A percentile compares a stretch with the other conserved stretches of the same genome.
phyloP scores from a whole-genome alignment of 2,888 invertebrate species.

The Terebella lapidaria region DNA sequence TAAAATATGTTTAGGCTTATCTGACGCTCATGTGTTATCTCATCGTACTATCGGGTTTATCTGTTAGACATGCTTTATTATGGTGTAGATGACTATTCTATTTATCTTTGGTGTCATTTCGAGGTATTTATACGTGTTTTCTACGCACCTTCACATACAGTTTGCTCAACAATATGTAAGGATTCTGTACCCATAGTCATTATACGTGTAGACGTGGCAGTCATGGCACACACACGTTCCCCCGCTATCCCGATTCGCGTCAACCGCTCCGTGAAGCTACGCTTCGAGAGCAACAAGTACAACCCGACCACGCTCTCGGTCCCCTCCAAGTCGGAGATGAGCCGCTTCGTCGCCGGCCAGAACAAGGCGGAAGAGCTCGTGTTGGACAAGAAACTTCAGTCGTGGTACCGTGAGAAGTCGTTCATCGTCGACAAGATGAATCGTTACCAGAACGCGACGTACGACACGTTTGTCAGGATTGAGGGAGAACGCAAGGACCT shows the following conservation, averaged over 20 bases:
- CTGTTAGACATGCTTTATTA: no score
- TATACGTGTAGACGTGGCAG: no score
- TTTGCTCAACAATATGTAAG: no score
- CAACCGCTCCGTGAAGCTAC: neutral
- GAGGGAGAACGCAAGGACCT: neutral
- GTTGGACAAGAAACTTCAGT: neutral
- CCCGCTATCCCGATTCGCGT: neutral
- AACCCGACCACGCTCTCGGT: neutral
- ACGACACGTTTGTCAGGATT: neutral
- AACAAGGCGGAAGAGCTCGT: neutral
- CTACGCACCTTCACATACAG: no score
- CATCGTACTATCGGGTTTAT: no score
- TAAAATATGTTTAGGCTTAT: no score
- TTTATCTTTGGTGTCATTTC: no score
- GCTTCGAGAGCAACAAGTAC: neutral
- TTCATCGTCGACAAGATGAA: neutral
- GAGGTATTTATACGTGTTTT: no score
- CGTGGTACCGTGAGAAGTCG: neutral
- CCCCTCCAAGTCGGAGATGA: neutral
- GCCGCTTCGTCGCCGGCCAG: neutral
- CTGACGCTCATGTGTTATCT: no score
- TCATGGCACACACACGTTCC: no score
- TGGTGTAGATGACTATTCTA: no score
- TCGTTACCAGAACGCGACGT: neutral
- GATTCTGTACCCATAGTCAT: no score